Percentiles rank a stretch among this genome's conserved stretches.
Conservation (phyloP, 2,888 invertebrate species). For the Spisula solida region DNA sequence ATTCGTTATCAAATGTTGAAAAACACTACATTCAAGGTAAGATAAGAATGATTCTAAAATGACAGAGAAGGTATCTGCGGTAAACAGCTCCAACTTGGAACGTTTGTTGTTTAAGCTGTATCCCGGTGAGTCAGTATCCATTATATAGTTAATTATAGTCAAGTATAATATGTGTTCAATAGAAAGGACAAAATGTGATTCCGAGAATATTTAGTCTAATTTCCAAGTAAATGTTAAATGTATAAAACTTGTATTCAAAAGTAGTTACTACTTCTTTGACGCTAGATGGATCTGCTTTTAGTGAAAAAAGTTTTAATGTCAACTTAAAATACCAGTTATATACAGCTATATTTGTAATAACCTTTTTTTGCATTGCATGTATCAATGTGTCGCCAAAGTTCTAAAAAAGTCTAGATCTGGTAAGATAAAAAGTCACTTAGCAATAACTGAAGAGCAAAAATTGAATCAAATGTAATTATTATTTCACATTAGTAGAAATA, state of each 20-base stretch:
- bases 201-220: no score
- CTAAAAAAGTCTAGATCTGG: background rate
- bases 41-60: no score
- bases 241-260: background rate
- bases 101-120: no score
- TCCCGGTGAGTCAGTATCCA: no score
- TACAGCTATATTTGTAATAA: background rate
- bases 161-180: no score
- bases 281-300: background rate
- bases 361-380: background rate
- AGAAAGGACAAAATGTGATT: no score
- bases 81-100: no score
- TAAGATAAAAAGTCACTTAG: conserved; percentile 21
- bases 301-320: background rate
- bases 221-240: no score
- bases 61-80: no score
- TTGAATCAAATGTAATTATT: conserved; percentile 18
- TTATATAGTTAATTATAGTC: no score
- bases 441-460: background rate
- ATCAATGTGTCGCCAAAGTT: background rate
- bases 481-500: conserved; percentile 35
- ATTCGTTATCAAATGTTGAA: no score
- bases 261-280: background rate
- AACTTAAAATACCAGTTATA: background rate
- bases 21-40: no score